Evolutionary conservation across 1,140 invertebrate species (phyloP), one percentile per base, ranked within the genome.

Genomic region (Archivesica marissinica): DNA sequence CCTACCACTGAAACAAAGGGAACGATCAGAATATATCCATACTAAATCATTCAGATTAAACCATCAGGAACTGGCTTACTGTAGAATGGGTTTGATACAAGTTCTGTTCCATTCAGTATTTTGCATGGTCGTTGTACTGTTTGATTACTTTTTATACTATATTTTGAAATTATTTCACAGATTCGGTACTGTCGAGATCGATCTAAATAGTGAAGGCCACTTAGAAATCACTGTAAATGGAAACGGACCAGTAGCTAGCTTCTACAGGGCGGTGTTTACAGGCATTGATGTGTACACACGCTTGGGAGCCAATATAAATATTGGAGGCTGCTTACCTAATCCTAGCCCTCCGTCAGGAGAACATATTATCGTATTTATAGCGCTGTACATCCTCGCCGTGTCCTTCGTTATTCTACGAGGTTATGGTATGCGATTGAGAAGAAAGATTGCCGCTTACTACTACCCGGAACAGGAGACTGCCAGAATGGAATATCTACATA

Each of bases 71-170:
- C 20, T 70, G 23, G 47, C 0, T 17, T 25, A 38, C 35, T 82
- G 78, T 44, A 75, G 77, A n/a, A 70, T 47, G 25, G 86, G 85
- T 11, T 30, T 86, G 2, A 38, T 38, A 15, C 72, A 86, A 28
- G 75, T 90, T 66, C 52, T 80, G 2, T 39, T 87, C 1, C 86
- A 87, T 66, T 20, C 77, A 4, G 17, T 86, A 15, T 74, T 90
- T 20, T 56, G 79, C 28, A 50, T 82, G 7, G 70, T 86, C 0
- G 68, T 90, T 6, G 33, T 87, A 3, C 33, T 85, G 15, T 70
- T 88, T 61, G 89, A 90, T 44, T 88, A 87, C 41, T 56, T 64
- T 3, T 41, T 90, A 0, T 88, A 87, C 44, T 90, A 80, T 64
- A 39, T 86, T 30, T 41, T 90, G 38, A 47, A 76, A 0, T 59